Evolutionary conservation across 2,113 vertebrate genomes (phyloP).

Genomic region (Rhinogobius similis): DNA sequence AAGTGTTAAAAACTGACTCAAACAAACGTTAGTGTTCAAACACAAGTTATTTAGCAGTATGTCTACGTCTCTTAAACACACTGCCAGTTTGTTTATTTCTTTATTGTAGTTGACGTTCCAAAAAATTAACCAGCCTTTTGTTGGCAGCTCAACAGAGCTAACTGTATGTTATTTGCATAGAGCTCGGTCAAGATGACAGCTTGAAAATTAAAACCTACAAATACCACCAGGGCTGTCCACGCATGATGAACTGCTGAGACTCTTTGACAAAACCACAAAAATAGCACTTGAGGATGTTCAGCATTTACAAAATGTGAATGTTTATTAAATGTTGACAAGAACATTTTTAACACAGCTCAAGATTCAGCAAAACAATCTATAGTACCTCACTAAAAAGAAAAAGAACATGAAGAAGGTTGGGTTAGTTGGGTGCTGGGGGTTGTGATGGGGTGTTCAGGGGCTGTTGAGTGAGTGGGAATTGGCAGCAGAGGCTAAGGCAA

Average conservation of each 20-base stretch:
- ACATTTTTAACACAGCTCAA: constrained; percentile 81
- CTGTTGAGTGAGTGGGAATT: constrained; percentile 31
- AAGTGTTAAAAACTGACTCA: too few species aligned
- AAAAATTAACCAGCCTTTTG: neutral
- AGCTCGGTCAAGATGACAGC: neutral
- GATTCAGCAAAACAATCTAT: constrained; percentile 79
- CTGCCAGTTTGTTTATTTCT: neutral
- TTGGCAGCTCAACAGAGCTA: neutral
- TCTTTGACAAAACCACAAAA: neutral
- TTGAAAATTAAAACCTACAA: constrained; percentile 7
- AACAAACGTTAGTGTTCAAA: too few species aligned
- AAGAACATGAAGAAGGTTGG: constrained; percentile 53
- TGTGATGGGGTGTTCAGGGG: constrained; percentile 30
- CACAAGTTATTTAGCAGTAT: neutral
- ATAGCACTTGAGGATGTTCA: constrained; percentile 24
- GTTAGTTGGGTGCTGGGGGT: constrained; percentile 50
- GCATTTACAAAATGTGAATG: constrained; percentile 81
- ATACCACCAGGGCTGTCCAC: neutral
- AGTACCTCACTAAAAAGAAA: constrained; percentile 68
- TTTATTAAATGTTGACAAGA: constrained; percentile 82
- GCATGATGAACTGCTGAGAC: neutral
- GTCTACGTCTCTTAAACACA: neutral
- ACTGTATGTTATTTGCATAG: neutral
- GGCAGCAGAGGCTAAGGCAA: constrained; percentile 67
- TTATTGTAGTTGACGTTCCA: neutral